Evolutionary conservation across 2,797 vertebrate species (phyloP).

Genomic region (Pseudochirops corinnae): DNA sequence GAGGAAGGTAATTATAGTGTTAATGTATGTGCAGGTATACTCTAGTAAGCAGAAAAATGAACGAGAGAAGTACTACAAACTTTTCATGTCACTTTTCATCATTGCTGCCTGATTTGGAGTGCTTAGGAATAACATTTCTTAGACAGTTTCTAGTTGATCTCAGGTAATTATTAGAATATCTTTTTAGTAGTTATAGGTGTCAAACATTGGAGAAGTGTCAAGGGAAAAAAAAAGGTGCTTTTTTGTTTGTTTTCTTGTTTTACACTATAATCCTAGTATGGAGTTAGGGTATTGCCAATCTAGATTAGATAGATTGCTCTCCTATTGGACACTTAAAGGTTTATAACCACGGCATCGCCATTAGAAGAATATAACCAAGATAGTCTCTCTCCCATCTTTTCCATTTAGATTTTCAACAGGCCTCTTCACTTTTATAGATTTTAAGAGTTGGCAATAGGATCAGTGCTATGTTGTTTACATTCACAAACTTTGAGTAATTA

Average conservation of each 20-base stretch:
- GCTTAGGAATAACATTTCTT: background rate
- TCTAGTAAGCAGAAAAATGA: background rate
- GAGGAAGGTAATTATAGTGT: background rate
- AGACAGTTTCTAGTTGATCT: background rate
- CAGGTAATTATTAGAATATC: background rate
- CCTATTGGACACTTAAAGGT: background rate
- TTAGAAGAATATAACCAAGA: background rate
- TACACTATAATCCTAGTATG: background rate
- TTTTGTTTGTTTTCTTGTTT: background rate
- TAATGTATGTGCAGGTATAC: background rate
- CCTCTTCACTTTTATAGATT: background rate
- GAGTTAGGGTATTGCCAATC: background rate
- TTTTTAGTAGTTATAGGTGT: background rate
- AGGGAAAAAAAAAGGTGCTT: no score
- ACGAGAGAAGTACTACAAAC: background rate
- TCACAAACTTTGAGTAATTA: background rate
- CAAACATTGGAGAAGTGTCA: background rate
- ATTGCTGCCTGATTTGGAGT: background rate
- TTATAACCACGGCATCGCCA: background rate
- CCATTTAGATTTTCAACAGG: background rate
- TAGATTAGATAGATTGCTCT: background rate
- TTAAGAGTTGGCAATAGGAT: background rate
- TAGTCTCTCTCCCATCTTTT: background rate
- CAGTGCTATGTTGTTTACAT: background rate
- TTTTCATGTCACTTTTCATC: background rate